Conservation (phyloP, 2,888 invertebrate genomes). For the Loripinus fragilis region DNA sequence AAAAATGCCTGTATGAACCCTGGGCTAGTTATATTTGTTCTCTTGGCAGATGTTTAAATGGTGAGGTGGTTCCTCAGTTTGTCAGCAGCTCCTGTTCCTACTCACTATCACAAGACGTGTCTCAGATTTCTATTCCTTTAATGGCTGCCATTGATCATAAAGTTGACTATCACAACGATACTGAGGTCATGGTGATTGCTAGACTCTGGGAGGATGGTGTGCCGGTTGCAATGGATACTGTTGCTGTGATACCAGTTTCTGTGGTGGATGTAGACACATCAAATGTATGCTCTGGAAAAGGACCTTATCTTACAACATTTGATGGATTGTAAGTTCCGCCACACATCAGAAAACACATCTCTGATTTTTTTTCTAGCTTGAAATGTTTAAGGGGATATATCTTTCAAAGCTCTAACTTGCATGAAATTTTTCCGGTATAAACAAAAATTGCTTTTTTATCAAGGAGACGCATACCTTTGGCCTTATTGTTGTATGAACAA, state of each 20-base stretch:
- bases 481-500: too few species aligned
- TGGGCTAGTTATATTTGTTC: too few species aligned
- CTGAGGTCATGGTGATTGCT: slow-evolving; percentile 32
- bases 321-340: slow-evolving; percentile 76
- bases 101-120: not conserved
- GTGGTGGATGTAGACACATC: slow-evolving; percentile 57
- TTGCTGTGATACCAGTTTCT: slow-evolving; percentile 31
- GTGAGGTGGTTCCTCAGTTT: not conserved
- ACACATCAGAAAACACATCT: too few species aligned
- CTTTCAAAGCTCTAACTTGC: too few species aligned
- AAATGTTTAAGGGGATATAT: too few species aligned
- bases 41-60: slow-evolving; percentile 7
- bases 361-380: too few species aligned
- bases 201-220: slow-evolving; percentile 35
- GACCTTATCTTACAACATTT: slow-evolving; percentile 69
- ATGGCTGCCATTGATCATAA: slow-evolving; percentile 34
- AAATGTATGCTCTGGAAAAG: slow-evolving; percentile 64
- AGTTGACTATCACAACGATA: not conserved
- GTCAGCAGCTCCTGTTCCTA: not conserved
- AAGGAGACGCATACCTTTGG: too few species aligned
- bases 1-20: too few species aligned
- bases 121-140: slow-evolving; percentile 1
- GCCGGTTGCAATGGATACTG: slow-evolving; percentile 4
- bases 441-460: too few species aligned
- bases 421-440: too few species aligned